Evolutionary conservation across 2,113 vertebrate species (phyloP).

Genomic region (Mus spicilegus): DNA sequence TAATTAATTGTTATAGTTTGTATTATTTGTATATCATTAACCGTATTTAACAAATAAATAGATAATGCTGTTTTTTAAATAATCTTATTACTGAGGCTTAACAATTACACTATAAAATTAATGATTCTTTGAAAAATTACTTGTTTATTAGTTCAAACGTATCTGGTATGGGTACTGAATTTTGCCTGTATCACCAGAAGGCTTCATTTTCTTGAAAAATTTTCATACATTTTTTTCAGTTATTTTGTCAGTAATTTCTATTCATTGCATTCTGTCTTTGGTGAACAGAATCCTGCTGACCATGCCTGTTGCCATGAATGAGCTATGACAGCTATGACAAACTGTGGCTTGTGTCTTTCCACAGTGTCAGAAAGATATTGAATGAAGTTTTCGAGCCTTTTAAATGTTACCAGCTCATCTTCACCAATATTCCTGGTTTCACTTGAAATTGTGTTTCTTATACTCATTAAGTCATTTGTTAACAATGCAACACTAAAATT

Average conservation of each 20-base stretch:
- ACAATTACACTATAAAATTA: constrained; percentile 25
- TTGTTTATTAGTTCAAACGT: not conserved
- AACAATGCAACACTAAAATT: not conserved
- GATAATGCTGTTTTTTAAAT: not conserved
- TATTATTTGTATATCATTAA: too few relatives aligned
- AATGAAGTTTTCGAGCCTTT: not conserved
- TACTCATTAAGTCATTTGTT: not conserved
- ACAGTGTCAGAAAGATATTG: not conserved
- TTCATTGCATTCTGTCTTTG: not conserved
- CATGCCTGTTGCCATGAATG: not conserved
- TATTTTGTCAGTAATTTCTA: not conserved
- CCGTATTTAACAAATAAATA: not conserved
- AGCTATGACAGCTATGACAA: not conserved
- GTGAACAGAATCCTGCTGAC: not conserved
- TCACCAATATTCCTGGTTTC: not conserved
- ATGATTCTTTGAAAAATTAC: not conserved
- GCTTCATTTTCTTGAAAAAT: not conserved
- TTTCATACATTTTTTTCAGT: not conserved
- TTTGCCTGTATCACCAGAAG: not conserved
- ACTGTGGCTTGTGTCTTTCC: not conserved
- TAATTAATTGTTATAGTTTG: too few relatives aligned
- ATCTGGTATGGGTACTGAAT: not conserved
- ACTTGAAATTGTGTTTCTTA: not conserved
- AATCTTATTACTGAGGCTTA: not conserved
- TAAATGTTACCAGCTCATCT: not conserved